Conservation (phyloP, 92 coral and sea anemone genomes). For the Bergia puertoricense region DNA sequence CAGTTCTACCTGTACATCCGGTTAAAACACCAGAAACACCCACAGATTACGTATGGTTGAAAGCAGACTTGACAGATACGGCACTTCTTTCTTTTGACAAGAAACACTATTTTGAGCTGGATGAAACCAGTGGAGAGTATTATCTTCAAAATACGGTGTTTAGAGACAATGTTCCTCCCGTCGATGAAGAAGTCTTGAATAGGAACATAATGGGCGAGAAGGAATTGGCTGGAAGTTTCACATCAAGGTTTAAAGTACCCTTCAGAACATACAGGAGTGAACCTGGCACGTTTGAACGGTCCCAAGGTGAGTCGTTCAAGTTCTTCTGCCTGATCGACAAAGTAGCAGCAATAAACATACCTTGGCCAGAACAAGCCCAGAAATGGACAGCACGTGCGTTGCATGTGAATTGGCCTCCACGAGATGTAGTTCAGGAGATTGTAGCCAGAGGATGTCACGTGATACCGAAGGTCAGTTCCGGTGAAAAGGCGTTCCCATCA, state of each 20-base stretch:
- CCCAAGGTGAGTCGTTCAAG: conserved; percentile 29
- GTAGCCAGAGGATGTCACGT: conserved; percentile 51
- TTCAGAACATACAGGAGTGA: conserved; percentile 53
- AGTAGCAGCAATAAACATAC: conserved; percentile 54
- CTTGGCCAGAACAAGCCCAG: conserved; percentile 45
- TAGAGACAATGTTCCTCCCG: conserved; percentile 47
- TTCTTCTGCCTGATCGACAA: conserved; percentile 57
- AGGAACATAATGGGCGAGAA: conserved; percentile 54
- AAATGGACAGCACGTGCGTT: conserved; percentile 40
- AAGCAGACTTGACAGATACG: conserved; percentile 36
- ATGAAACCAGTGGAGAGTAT: conserved; percentile 46
- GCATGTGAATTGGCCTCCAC: conserved; percentile 50
- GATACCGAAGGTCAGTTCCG: conserved; percentile 50
- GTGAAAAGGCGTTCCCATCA: conserved; percentile 42
- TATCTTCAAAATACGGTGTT: conserved; percentile 48
- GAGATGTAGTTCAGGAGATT: conserved; percentile 40
- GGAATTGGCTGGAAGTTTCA: conserved; percentile 23
- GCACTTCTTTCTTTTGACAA: conserved; percentile 25
- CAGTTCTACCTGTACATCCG: conserved; percentile 37
- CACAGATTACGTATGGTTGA: conserved; percentile 24
- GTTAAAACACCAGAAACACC: conserved; percentile 46
- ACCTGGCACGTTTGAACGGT: background rate
- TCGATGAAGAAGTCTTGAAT: conserved; percentile 37
- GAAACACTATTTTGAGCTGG: conserved; percentile 35
- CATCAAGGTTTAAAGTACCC: conserved; percentile 37